These are phyloP conservation scores for Maniola jurtina DNA, from an alignment of 1,140 invertebrate species.

Conservation along the genomic window DNA sequence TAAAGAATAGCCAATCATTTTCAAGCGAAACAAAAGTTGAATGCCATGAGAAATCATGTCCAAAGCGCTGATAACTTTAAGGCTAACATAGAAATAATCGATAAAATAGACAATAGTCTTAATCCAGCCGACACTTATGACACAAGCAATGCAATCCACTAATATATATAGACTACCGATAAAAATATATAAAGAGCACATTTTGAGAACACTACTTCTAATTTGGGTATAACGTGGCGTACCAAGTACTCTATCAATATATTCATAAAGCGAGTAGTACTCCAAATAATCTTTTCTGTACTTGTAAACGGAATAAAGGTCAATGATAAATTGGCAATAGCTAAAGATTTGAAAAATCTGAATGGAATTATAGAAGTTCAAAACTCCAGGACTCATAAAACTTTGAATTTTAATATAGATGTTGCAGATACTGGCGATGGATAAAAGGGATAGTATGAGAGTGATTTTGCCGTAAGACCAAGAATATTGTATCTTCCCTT, in stretches of 20 bases:
- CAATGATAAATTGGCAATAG: constrained; percentile 30
- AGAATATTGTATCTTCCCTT: constrained; percentile 10
- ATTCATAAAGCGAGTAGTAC: constrained; percentile 31
- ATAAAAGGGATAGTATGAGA: constrained; percentile 4
- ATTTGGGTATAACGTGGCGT: constrained; percentile 22
- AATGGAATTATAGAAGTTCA: constrained; percentile 20
- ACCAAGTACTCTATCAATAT: constrained; percentile 32
- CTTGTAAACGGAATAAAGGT: constrained; percentile 30
- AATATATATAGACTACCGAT: neutral
- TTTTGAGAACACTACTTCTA: constrained; percentile 13
- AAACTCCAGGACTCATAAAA: neutral
- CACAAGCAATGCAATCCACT: neutral
- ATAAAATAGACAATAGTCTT: neutral
- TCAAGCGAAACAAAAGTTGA: constrained; percentile 11
- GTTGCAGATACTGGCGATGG: constrained; percentile 6
- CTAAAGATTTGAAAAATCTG: constrained; percentile 27
- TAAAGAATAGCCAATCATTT: constrained; percentile 9
- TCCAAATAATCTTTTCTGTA: constrained; percentile 23
- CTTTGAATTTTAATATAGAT: constrained; percentile 21
- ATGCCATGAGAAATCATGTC: constrained; percentile 11
- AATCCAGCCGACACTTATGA: neutral
- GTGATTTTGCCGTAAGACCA: constrained; percentile 15
- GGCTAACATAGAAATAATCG: neutral
- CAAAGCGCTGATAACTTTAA: constrained; percentile 1
- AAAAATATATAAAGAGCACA: constrained; percentile 10